A percentile compares a stretch with the other conserved stretches of the same genome.
Evolutionary conservation across 2,888 invertebrate genomes (phyloP).

Genomic region (Enchytraeus crypticus): DNA sequence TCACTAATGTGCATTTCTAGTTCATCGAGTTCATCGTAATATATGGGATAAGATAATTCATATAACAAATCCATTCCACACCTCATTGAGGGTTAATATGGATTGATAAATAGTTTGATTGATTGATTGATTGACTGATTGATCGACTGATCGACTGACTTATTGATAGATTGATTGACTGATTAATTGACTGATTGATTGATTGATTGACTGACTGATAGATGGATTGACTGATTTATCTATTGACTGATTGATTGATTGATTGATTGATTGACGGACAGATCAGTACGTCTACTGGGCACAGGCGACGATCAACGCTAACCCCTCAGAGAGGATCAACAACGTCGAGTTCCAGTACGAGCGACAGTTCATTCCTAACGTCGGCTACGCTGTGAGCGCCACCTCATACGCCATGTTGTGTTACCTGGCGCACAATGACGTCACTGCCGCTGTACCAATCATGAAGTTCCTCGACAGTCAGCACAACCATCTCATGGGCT

Average conservation of each 20-base stretch:
- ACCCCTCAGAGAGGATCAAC: conserved; percentile 39
- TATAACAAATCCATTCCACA: no score
- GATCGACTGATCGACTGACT: no score
- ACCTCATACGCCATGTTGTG: conserved; percentile 84
- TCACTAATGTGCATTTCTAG: background rate
- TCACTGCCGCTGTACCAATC: conserved; percentile 30
- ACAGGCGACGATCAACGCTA: conserved; percentile 34
- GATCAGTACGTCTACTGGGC: conserved; percentile 39
- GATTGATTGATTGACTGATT: no score
- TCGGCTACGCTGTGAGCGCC: conserved; percentile 69
- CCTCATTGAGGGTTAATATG: no score
- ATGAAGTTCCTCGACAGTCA: conserved; percentile 46
- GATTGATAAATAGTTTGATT: no score
- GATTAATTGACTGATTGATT: no score
- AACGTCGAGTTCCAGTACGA: conserved; percentile 69
- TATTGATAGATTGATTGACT: no score
- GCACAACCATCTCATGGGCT: conserved; percentile 43
- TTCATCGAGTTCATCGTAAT: background rate
- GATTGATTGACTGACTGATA: no score
- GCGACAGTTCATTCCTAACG: conserved; percentile 53
- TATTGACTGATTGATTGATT: no score
- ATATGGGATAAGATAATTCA: background rate
- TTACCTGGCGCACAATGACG: conserved; percentile 52
- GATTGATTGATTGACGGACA: no score
- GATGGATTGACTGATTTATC: no score